Evolutionary conservation across 2,113 vertebrate species (phyloP).

Genomic region (Coturnix japonica): DNA sequence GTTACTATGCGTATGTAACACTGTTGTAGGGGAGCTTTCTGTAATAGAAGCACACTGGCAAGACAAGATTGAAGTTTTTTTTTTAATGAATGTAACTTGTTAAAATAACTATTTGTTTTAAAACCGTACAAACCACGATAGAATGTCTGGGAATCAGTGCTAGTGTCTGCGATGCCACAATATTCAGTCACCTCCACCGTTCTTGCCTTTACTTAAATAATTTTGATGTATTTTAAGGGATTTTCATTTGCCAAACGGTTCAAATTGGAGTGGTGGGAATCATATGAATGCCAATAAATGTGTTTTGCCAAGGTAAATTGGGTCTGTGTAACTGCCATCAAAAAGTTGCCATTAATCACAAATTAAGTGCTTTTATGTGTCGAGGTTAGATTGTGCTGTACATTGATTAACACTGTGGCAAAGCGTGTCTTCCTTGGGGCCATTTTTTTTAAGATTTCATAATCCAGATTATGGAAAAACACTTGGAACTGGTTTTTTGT

Average conservation of each 20-base stretch:
- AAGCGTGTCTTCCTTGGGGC: constrained; percentile 42
- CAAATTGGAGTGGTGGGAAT: background rate
- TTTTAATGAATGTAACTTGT: constrained; percentile 5
- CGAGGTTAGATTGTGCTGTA: constrained; percentile 15
- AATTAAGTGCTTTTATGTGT: constrained; percentile 36
- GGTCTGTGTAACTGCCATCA: constrained; percentile 58
- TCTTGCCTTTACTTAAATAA: constrained; percentile 13
- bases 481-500: background rate
- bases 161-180: background rate
- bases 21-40: background rate
- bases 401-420: background rate
- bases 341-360: constrained; percentile 45
- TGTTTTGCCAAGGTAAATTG: constrained; percentile 56
- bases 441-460: constrained; percentile 42
- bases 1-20: background rate
- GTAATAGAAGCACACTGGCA: background rate
- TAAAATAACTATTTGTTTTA: background rate
- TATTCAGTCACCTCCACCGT: background rate
- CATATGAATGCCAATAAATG: constrained; percentile 35
- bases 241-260: constrained; percentile 42
- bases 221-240: background rate
- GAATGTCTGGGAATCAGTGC: background rate
- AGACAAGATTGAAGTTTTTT: background rate
- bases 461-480: constrained; percentile 21
- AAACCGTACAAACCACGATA: background rate